Percentiles rank a stretch among this genome's conserved stretches.
Evolutionary conservation across 2,113 vertebrate genomes (phyloP).

Genomic region (Triplophysa rosa): DNA sequence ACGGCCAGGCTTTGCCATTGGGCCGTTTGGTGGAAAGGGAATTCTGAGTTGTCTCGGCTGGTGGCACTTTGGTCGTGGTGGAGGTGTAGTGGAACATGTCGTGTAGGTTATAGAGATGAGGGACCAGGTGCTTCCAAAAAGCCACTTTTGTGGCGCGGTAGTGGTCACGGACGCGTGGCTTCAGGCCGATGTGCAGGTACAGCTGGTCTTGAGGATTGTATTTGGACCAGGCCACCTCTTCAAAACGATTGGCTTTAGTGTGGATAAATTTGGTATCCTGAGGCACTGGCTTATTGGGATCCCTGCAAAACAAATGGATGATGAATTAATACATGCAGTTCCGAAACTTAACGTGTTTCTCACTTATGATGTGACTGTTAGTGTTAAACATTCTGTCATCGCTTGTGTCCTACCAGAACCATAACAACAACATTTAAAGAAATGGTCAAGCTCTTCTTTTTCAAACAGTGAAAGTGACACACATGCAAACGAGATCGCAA

Average conservation of each 20-base stretch:
- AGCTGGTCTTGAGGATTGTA: slow-evolving; percentile 98
- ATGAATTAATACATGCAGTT: background rate
- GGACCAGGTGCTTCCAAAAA: slow-evolving; percentile 98
- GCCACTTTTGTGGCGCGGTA: slow-evolving; percentile 99
- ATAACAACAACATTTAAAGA: too few relatives aligned
- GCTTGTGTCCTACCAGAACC: too few relatives aligned
- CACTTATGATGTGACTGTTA: background rate
- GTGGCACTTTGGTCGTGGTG: slow-evolving; percentile 97
- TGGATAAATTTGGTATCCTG: slow-evolving; percentile 99
- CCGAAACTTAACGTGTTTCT: background rate
- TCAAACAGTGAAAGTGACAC: too few relatives aligned
- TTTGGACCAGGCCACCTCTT: slow-evolving; percentile 99
- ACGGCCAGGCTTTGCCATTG: slow-evolving; percentile 86
- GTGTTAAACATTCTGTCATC: too few relatives aligned
- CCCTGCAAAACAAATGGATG: slow-evolving; percentile 71
- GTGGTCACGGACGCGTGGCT: slow-evolving; percentile 95
- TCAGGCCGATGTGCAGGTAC: slow-evolving; percentile 97
- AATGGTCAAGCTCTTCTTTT: too few relatives aligned
- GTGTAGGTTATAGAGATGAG: slow-evolving; percentile 96
- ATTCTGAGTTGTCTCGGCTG: slow-evolving; percentile 92
- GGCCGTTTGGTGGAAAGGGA: slow-evolving; percentile 91
- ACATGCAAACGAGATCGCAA: too few relatives aligned
- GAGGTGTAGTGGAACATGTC: slow-evolving; percentile 99
- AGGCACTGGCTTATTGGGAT: slow-evolving; percentile 97
- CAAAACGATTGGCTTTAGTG: slow-evolving; percentile 98